Conservation (phyloP, 2,797 vertebrate species). For the Myoxocephalus aenaeus region DNA sequence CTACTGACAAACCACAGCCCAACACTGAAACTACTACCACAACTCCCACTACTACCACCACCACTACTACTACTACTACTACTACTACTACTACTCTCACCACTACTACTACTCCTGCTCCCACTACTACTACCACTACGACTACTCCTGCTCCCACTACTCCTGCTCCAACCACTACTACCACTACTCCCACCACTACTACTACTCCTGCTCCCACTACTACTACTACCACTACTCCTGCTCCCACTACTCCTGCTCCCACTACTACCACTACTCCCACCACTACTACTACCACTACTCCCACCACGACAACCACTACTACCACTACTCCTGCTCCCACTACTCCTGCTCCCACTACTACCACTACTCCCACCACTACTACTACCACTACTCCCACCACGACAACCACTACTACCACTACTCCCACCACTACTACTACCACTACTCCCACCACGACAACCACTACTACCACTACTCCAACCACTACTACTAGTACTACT, state of each 20-base stretch:
- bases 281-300: neutral
- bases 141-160: neutral
- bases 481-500: neutral
- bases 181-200: neutral
- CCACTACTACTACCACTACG: neutral
- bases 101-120: neutral
- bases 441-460: neutral
- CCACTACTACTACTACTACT: slow-evolving; percentile 7
- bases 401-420: neutral
- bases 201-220: neutral
- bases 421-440: neutral
- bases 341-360: neutral
- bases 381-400: slow-evolving; percentile 20
- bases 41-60: neutral
- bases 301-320: slow-evolving; percentile 16
- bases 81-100: slow-evolving; percentile 15
- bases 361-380: neutral
- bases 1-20: slow-evolving; percentile 24
- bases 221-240: neutral
- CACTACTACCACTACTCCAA: slow-evolving; percentile 17
- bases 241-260: slow-evolving; percentile 37
- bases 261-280: slow-evolving; percentile 14
- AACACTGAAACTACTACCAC: neutral
- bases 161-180: accelerated
- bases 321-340: neutral